Evolutionary conservation across 1,140 invertebrate species (phyloP).

Genomic region (Telenomus remus): DNA sequence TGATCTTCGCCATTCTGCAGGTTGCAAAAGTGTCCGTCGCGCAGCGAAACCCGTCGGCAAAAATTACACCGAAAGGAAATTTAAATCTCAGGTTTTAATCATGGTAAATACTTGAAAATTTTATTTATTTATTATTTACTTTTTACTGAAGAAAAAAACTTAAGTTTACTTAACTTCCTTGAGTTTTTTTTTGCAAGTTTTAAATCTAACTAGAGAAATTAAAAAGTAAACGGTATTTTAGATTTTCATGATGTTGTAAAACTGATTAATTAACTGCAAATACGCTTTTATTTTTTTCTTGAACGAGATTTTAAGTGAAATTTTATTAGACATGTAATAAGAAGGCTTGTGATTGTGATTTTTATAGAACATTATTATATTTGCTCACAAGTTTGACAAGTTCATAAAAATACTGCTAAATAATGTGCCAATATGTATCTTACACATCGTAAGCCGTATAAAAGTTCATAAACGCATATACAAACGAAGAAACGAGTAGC

Average conservation of each 20-base stretch:
- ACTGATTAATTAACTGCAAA: too few species aligned
- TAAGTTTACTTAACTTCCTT: too few species aligned
- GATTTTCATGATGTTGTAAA: too few species aligned
- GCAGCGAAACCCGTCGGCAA: conserved; percentile 1
- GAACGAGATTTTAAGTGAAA: too few species aligned
- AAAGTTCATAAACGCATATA: conserved; percentile 33
- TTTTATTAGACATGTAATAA: too few species aligned
- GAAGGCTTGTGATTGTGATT: neutral
- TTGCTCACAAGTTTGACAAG: conserved; percentile 8
- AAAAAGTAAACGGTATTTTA: too few species aligned
- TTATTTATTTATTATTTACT: too few species aligned
- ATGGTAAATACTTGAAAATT: too few species aligned
- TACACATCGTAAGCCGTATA: conserved; percentile 15
- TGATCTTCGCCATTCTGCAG: neutral
- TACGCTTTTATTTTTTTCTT: too few species aligned
- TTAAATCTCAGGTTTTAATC: neutral
- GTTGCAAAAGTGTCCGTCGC: neutral
- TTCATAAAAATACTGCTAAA: conserved; percentile 37
- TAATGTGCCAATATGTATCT: conserved; percentile 40
- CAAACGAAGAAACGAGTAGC: conserved; percentile 35
- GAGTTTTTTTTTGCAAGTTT: too few species aligned
- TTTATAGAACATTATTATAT: conserved; percentile 1
- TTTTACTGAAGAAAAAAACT: too few species aligned
- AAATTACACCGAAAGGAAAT: neutral
- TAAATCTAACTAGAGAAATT: too few species aligned